phyloP scores from a whole-genome alignment of 1,140 invertebrate genomes.

The Bombus sylvicola region DNA sequence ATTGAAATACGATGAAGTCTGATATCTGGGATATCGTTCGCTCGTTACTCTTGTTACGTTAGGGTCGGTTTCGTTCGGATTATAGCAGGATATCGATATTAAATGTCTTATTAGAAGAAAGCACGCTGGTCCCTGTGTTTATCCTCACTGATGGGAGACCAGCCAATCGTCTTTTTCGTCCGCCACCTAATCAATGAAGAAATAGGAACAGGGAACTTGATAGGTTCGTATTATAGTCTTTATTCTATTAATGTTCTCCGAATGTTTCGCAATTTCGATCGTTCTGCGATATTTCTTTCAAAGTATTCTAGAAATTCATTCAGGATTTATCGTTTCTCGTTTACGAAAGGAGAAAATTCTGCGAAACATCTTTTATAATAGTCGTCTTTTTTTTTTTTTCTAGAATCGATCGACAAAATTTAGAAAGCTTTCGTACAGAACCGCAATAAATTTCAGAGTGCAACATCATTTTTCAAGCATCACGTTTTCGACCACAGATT shows the following conservation, averaged over 20 bases:
- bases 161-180: slow-evolving; percentile 9
- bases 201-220: slow-evolving; percentile 2
- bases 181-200: slow-evolving; percentile 10
- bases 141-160: neutral
- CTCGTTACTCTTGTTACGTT: neutral
- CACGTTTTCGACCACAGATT: no score
- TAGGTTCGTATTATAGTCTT: neutral
- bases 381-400: neutral
- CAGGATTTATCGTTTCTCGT: no score
- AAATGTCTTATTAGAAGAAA: neutral
- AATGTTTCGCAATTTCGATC: neutral
- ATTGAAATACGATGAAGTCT: neutral
- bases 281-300: no score
- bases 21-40: neutral
- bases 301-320: neutral
- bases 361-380: neutral
- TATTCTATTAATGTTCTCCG: slow-evolving; percentile 5
- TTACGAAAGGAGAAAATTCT: neutral
- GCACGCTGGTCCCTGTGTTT: neutral
- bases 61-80: neutral
- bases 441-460: no score
- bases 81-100: neutral
- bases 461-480: no score
- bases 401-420: no score
- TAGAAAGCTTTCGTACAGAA: no score